Evolutionary conservation across 2,888 invertebrate species (phyloP).

Genomic region (Paralinhomoeus sp.): DNA sequence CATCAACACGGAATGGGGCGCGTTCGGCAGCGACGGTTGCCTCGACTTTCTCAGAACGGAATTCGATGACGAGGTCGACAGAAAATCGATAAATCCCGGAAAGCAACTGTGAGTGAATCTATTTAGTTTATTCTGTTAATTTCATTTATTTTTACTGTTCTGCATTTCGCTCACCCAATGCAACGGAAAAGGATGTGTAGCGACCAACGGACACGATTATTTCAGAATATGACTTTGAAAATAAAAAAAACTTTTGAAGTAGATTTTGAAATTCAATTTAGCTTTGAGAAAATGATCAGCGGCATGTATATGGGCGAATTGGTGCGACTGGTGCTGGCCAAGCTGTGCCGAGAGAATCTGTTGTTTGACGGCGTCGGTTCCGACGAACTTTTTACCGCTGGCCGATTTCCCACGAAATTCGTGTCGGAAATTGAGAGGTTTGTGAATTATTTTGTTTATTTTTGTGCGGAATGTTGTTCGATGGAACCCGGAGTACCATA

Average conservation of each 20-base stretch:
- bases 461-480: no score
- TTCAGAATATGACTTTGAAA: no score
- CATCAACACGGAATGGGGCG: conserved; percentile 90
- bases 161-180: no score
- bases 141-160: no score
- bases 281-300: conserved; percentile 87
- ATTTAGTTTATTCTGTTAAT: no score
- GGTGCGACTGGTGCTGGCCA: conserved; percentile 56
- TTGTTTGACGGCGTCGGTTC: conserved; percentile 19
- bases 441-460: no score
- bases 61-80: conserved; percentile 52
- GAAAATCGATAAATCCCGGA: conserved; percentile 48
- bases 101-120: conserved; percentile 42
- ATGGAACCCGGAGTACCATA: no score
- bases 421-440: conserved; percentile 78
- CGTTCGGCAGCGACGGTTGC: conserved; percentile 69
- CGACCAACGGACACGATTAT: no score
- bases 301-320: conserved; percentile 97
- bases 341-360: conserved; percentile 38
- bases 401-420: conserved; percentile 79
- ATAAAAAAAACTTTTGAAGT: no score
- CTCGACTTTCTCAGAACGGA: conserved; percentile 60
- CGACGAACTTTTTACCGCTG: conserved; percentile 34
- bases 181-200: no score
- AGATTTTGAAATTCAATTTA: no score